Conservation (phyloP, 2,113 vertebrate genomes). For the Orientallactaga bullata region DNA sequence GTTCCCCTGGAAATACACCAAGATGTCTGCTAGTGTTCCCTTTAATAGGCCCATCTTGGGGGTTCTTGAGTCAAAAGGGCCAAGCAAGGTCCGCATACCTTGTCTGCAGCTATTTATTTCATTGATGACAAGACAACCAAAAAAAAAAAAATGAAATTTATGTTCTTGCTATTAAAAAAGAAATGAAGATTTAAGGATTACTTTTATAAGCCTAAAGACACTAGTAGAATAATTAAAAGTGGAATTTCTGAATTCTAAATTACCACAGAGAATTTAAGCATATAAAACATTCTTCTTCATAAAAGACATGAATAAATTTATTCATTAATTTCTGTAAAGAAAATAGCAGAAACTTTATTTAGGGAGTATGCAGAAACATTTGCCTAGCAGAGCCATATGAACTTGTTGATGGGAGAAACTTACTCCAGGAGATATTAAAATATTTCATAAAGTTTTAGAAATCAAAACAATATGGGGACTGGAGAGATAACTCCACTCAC, state of each 20-base stretch:
- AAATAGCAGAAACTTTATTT: constrained; percentile 38
- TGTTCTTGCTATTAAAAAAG: constrained; percentile 24
- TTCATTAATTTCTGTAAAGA: constrained; percentile 21
- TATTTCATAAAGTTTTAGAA: constrained; percentile 33
- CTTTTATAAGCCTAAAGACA: constrained; percentile 35
- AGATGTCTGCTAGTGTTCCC: not conserved
- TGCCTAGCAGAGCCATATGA: not conserved
- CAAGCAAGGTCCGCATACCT: not conserved
- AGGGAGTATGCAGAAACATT: not conserved
- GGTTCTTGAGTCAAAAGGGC: not conserved
- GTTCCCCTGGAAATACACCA: not conserved
- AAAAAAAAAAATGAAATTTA: constrained; percentile 6
- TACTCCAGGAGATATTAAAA: constrained; percentile 3
- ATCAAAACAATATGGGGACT: not conserved
- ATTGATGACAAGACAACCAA: not conserved
- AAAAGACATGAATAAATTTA: not conserved
- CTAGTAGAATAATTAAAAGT: constrained; percentile 52
- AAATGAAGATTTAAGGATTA: constrained; percentile 16
- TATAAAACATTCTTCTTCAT: constrained; percentile 33
- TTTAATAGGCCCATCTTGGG: not conserved
- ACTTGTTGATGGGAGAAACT: constrained; percentile 12
- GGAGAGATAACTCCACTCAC: no score
- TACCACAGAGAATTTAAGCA: constrained; percentile 52
- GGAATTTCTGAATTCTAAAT: constrained; percentile 55
- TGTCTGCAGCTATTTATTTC: constrained; percentile 38